Evolutionary conservation across 2,797 vertebrate genomes (phyloP), one percentile per base, ranked within the genome.

Genomic region (Spinus olivaceus): DNA sequence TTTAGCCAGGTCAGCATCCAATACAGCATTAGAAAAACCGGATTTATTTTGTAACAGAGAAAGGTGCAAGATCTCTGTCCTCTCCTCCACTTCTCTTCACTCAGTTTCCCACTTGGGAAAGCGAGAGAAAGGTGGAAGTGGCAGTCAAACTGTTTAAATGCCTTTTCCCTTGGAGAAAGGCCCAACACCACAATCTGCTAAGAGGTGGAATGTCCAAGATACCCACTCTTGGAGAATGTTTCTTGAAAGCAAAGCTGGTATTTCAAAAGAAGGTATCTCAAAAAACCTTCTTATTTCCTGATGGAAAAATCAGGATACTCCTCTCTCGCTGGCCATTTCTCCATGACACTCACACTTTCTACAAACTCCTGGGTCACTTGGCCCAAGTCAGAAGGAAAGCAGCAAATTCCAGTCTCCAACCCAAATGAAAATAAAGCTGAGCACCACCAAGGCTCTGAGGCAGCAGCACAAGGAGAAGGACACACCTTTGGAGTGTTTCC

Each of bases 401-500:
- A 82, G 67, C 50, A 18, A 65, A 65, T 14, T 30, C 15, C 65
- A 66, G 28, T 8, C 47, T 78, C 61, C n/a, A 22, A 32, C 24
- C 21, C 47, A 47, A 70, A 35, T 2, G 65, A 25, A 64, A 91
- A 50, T 1, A 16, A 30, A 3, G 7, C 23, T 50, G 71, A 54
- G 63, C 6, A 8, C 6, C 66, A 64, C 25, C 18, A 50, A 39
- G 66, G 49, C 37, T 3, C 32, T 0, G 5, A 56, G 32, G 2
- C 80, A 4, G 3, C 6, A 28, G 57, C 49, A n/a, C 0, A 33
- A 9, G 6, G 88, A 63, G 14, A 47, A 65, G 65, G 80, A 94
- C 98, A 97, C 94, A 99, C 98, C 98, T 98, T 98, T 98, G 96
- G 97, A 96, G 95, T 98, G 97, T 57, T 98, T 98, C 87, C 98